Conservation (phyloP, 2,113 vertebrate species). For the Speoplatyrhinus poulsoni region DNA sequence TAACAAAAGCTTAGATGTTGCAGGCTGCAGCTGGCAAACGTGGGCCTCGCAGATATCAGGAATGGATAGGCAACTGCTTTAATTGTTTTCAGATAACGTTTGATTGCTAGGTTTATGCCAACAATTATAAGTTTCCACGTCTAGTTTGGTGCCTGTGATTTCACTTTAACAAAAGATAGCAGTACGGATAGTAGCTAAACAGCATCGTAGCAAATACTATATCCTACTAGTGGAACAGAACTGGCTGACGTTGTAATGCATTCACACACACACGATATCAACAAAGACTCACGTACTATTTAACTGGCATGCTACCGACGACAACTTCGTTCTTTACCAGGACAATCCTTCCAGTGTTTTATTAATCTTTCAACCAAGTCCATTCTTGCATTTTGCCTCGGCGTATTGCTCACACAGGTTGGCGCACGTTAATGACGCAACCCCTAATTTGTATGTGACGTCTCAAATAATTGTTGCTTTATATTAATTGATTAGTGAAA, state of each 20-base stretch:
- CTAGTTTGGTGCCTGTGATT: constrained; percentile 6
- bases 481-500: no score
- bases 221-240: not conserved
- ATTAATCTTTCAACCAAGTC: constrained; percentile 15
- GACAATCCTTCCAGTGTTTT: constrained; percentile 1
- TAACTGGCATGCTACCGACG: constrained; percentile 7
- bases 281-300: constrained; percentile 10
- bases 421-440: no score
- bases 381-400: no score
- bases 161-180: constrained; percentile 8
- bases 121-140: constrained; percentile 4
- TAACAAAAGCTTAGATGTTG: not conserved
- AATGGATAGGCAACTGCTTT: not conserved
- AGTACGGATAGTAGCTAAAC: not conserved
- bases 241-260: not conserved
- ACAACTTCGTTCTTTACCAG: constrained; percentile 28
- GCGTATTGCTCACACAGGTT: no score
- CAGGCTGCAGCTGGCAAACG: not conserved
- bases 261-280: not conserved
- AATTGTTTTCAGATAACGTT: constrained; percentile 24
- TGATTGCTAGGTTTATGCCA: constrained; percentile 41
- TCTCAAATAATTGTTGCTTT: no score
- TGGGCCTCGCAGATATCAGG: not conserved
- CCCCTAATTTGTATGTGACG: no score
- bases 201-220: not conserved